These are phyloP conservation scores for Anthopleura xanthogrammica DNA, from an alignment of 92 coral and sea anemone species.

Conservation along the genomic window DNA sequence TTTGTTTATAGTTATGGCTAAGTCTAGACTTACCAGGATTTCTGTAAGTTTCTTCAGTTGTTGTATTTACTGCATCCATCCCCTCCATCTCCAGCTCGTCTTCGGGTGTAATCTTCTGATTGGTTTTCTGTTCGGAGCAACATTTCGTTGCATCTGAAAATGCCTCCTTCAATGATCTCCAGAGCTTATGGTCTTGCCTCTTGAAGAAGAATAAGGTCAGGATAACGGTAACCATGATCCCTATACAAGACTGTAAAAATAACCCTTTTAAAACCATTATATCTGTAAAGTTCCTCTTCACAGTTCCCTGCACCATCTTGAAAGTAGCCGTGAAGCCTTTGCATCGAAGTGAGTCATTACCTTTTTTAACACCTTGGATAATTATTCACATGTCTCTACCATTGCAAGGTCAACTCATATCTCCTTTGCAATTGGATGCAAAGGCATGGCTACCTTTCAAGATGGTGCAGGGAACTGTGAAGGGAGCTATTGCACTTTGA, in stretches of 20 bases:
- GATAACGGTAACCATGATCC: conserved; percentile 53
- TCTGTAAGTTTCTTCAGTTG: background rate
- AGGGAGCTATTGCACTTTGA: too few relatives aligned
- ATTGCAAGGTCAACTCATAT: too few relatives aligned
- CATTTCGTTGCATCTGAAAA: background rate
- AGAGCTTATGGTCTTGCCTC: conserved; percentile 56
- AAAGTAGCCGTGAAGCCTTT: too few relatives aligned
- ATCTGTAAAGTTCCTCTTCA: background rate
- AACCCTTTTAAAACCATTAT: background rate
- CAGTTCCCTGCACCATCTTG: too few relatives aligned
- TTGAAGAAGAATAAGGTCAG: conserved; percentile 61
- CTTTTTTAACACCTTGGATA: too few relatives aligned
- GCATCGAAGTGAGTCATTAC: too few relatives aligned
- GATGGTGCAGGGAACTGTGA: too few relatives aligned
- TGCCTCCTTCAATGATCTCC: conserved; percentile 26
- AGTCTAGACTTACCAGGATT: conserved; percentile 8
- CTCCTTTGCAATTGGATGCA: too few relatives aligned
- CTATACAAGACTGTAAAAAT: conserved; percentile 58
- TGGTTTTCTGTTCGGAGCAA: too few relatives aligned
- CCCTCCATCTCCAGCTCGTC: conserved; percentile 20
- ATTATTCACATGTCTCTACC: too few relatives aligned
- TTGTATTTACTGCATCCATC: background rate
- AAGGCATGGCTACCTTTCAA: too few relatives aligned
- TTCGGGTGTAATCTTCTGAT: background rate
- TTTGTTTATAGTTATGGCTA: too few relatives aligned